phyloP scores from a whole-genome alignment of 2,888 invertebrate species.

The Abrostola tripartita region DNA sequence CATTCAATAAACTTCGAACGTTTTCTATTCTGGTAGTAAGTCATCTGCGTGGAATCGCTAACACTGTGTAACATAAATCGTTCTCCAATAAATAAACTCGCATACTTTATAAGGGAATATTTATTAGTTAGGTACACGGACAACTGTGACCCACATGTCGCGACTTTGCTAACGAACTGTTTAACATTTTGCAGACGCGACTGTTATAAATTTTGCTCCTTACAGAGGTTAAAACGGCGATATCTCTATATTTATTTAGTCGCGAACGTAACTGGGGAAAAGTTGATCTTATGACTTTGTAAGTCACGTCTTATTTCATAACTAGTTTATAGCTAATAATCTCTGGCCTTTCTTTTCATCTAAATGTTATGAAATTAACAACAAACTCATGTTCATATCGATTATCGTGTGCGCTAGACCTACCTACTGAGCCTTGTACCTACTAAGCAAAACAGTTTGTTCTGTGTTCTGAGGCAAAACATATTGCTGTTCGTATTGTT shows the following conservation, averaged over 20 bases:
- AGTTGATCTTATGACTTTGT: constrained; percentile 37
- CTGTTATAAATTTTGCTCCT: constrained; percentile 67
- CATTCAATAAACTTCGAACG: not conserved
- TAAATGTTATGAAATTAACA: constrained; percentile 35
- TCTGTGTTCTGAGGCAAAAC: too few relatives aligned
- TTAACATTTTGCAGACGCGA: constrained; percentile 69
- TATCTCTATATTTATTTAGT: constrained; percentile 42
- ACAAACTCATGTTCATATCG: not conserved
- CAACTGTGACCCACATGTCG: constrained; percentile 55
- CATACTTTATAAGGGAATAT: constrained; percentile 51
- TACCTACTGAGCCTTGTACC: too few relatives aligned
- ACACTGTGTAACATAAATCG: constrained; percentile 37
- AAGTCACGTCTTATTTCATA: constrained; percentile 46
- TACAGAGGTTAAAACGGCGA: constrained; percentile 63
- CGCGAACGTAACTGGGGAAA: constrained; percentile 22
- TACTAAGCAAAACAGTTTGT: too few relatives aligned
- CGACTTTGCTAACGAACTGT: constrained; percentile 68
- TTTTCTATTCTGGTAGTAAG: constrained; percentile 23
- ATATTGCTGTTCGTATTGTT: not conserved
- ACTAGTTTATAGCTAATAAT: constrained; percentile 44
- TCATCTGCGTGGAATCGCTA: constrained; percentile 30
- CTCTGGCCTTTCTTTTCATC: constrained; percentile 42
- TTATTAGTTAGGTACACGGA: constrained; percentile 46
- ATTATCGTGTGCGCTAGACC: too few relatives aligned
- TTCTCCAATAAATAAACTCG: constrained; percentile 42